phyloP scores from a whole-genome alignment of 1,140 invertebrate species.

The Anoplolepis gracilipes region DNA sequence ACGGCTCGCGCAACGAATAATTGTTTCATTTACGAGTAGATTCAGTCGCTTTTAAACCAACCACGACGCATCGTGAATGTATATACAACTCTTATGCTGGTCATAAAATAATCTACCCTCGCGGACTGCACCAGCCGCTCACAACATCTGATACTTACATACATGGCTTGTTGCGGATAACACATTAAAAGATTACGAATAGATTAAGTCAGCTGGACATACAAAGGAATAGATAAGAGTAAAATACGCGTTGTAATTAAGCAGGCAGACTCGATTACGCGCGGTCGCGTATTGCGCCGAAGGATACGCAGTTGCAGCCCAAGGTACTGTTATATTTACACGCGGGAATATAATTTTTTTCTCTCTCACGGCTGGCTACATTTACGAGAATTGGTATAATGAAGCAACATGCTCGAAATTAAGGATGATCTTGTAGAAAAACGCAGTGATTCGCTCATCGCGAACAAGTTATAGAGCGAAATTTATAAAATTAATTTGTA shows the following conservation, averaged over 20 bases:
- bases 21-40: conserved; percentile 60
- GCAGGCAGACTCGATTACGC: conserved; percentile 58
- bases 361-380: not conserved
- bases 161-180: conserved; percentile 19
- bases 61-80: conserved; percentile 40
- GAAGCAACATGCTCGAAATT: not conserved
- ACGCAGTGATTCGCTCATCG: conserved; percentile 12
- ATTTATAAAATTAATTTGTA: not conserved
- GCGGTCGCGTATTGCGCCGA: not conserved
- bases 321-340: conserved; percentile 46
- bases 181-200: conserved; percentile 60
- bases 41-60: conserved; percentile 23
- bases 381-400: conserved; percentile 8
- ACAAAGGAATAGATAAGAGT: conserved; percentile 44
- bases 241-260: conserved; percentile 57
- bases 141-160: conserved; percentile 55
- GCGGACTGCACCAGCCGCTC: not conserved
- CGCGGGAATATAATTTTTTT: conserved; percentile 16
- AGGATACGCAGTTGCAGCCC: conserved; percentile 45
- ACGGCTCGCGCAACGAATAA: conserved; percentile 24
- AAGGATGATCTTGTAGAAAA: not conserved
- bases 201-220: conserved; percentile 57
- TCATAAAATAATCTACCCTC: conserved; percentile 44
- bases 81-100: conserved; percentile 26
- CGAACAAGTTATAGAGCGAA: not conserved